phyloP scores from a whole-genome alignment of 2,113 vertebrate species.

The Cichladusa arquata region DNA sequence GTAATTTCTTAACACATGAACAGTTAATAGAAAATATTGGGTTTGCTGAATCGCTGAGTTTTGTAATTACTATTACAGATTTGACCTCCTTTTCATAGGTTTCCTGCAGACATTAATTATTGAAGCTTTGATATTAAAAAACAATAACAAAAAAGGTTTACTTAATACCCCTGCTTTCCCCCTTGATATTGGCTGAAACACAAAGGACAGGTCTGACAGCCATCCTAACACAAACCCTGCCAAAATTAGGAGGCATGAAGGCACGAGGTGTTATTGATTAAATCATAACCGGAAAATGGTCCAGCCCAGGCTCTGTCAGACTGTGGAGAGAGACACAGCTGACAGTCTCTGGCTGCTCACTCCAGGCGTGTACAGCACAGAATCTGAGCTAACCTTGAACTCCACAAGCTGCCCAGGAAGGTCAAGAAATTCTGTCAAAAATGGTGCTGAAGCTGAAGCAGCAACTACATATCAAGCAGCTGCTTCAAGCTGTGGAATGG shows the following conservation, averaged over 20 bases:
- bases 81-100: conserved; percentile 2
- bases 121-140: conserved; percentile 8
- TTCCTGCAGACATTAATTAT: conserved; percentile 29
- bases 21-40: conserved; percentile 2
- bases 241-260: conserved; percentile 31
- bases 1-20: neutral
- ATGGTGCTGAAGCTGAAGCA: neutral
- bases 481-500: neutral
- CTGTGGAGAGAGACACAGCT: neutral
- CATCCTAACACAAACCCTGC: neutral
- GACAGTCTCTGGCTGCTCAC: neutral
- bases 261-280: neutral
- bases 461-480: neutral
- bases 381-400: conserved; percentile 8
- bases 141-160: neutral
- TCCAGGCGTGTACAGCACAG: neutral
- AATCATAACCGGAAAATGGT: conserved; percentile 30
- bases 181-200: neutral
- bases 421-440: conserved; percentile 41
- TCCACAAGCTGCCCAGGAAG: neutral
- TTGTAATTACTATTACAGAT: conserved; percentile 15
- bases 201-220: conserved; percentile 4
- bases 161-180: neutral
- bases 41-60: neutral
- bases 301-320: neutral